These are phyloP conservation scores for Pachydiplax longipennis DNA, from an alignment of 2,888 invertebrate species.

Conservation along the genomic window DNA sequence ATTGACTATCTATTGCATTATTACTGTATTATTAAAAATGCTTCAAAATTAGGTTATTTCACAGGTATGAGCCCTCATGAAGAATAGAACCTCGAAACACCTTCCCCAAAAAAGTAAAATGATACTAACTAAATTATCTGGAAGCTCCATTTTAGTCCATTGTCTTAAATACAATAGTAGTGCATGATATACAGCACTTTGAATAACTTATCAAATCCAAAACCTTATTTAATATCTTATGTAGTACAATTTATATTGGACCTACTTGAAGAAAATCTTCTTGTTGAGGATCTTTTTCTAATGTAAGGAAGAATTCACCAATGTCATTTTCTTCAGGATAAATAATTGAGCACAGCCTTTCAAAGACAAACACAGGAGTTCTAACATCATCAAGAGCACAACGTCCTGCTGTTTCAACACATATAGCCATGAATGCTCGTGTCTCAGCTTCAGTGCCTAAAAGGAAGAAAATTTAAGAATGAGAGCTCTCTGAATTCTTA, in stretches of 20 bases:
- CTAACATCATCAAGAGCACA: constrained; percentile 90
- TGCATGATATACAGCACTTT: too few relatives aligned
- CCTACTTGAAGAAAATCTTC: constrained; percentile 93
- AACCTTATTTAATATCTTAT: background rate
- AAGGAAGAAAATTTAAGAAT: constrained; percentile 19
- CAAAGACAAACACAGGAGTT: constrained; percentile 97
- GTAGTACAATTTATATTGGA: constrained; percentile 5
- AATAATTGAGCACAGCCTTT: constrained; percentile 94
- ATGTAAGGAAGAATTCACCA: constrained; percentile 93
- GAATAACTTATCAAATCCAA: too few relatives aligned
- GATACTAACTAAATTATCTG: too few relatives aligned
- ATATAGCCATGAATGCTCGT: constrained; percentile 95
- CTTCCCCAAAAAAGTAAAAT: too few relatives aligned
- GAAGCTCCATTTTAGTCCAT: too few relatives aligned
- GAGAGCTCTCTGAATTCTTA: background rate
- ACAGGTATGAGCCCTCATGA: too few relatives aligned
- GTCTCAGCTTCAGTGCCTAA: constrained; percentile 93
- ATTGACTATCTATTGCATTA: too few relatives aligned
- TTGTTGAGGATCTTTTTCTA: constrained; percentile 98
- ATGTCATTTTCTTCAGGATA: constrained; percentile 97
- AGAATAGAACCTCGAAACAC: too few relatives aligned
- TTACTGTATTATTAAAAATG: too few relatives aligned
- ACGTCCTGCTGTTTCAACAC: constrained; percentile 93
- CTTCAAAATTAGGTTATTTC: too few relatives aligned
- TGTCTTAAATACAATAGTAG: too few relatives aligned